These are phyloP conservation scores for Alosa alosa DNA, from an alignment of 2,113 vertebrate genomes.

Conservation along the genomic window DNA sequence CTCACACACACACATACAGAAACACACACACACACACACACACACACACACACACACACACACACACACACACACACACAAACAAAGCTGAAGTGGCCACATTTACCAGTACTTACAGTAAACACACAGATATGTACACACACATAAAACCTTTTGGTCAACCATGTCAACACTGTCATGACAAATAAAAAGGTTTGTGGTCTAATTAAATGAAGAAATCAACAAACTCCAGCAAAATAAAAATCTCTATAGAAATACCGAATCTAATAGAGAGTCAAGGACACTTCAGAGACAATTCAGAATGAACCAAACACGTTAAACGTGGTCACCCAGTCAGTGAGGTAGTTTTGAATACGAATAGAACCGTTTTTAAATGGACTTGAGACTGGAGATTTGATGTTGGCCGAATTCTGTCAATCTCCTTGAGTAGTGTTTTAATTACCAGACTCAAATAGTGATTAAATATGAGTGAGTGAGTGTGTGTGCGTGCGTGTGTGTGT, in stretches of 20 bases:
- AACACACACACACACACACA: not conserved
- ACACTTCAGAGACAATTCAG: no score
- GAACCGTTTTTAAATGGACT: not conserved
- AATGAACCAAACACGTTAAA: no score
- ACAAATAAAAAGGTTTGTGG: no score
- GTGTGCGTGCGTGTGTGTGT: slow-evolving; percentile 18
- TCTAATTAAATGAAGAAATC: no score
- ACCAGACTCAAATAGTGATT: slow-evolving; percentile 62
- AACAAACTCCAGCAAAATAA: no score
- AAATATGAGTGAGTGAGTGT: slow-evolving; percentile 36
- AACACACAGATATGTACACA: not conserved
- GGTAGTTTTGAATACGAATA: no score
- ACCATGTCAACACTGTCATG: no score
- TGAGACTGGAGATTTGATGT: not conserved
- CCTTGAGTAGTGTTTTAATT: slow-evolving; percentile 63
- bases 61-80: not conserved
- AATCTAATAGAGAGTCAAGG: no score
- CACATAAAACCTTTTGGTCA: not conserved
- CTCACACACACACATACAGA: not conserved
- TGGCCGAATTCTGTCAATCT: slow-evolving; percentile 1
- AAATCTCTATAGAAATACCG: no score
- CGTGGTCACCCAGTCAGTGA: no score
- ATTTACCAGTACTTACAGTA: not conserved
- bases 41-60: not conserved
- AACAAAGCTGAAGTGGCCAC: no score